Evolutionary conservation across 2,797 vertebrate species (phyloP).

Genomic region (Parambassis ranga): DNA sequence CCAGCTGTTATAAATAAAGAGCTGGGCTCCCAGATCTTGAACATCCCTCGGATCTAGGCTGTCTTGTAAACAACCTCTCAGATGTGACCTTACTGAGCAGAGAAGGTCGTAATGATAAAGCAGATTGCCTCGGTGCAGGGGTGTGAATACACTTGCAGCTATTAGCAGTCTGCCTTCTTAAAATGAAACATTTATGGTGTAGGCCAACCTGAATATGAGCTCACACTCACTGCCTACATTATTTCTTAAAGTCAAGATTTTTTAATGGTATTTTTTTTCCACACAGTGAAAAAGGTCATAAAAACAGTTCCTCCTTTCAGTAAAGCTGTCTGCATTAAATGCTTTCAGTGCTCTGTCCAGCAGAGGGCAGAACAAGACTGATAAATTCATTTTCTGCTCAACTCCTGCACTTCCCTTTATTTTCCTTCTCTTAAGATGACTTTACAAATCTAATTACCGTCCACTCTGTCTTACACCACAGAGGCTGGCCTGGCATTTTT

Average conservation of each 20-base stretch:
- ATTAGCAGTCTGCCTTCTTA: background rate
- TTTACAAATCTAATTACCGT: constrained; percentile 38
- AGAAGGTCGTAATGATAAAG: constrained; percentile 49
- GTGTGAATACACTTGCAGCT: background rate
- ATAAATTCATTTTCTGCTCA: background rate
- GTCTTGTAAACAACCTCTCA: constrained; percentile 72
- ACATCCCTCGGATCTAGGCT: constrained; percentile 63
- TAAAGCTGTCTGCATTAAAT: background rate
- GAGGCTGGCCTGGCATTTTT: constrained; percentile 60
- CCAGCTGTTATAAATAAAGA: constrained; percentile 96
- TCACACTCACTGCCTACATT: background rate
- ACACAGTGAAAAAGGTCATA: background rate
- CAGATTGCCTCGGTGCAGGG: background rate
- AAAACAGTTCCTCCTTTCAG: background rate
- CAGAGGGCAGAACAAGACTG: constrained; percentile 69
- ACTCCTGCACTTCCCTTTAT: background rate
- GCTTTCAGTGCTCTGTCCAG: constrained; percentile 37
- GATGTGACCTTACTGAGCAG: constrained; percentile 57
- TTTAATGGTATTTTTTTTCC: constrained; percentile 1
- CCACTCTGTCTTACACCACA: constrained; percentile 16
- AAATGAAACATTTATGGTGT: constrained; percentile 5
- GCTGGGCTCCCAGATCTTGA: constrained; percentile 76
- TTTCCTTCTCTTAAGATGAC: constrained; percentile 23
- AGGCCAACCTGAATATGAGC: background rate
- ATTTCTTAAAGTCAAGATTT: background rate